Percentiles rank a stretch among this genome's conserved stretches.
phyloP scores from a whole-genome alignment of 2,888 invertebrate species.

The Drosophila seclusa region DNA sequence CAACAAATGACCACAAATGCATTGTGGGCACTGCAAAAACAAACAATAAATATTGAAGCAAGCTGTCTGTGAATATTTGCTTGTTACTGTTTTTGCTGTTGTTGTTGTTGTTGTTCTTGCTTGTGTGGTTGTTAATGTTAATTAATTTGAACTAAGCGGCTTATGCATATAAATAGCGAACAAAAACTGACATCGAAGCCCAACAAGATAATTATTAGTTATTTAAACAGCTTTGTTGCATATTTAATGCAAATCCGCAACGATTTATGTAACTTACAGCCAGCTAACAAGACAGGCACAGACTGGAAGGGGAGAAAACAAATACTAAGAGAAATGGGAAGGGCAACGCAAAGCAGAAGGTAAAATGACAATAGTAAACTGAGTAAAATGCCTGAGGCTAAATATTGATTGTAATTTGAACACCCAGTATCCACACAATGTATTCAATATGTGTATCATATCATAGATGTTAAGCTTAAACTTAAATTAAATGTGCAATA shows the following conservation, averaged over 20 bases:
- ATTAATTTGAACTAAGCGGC: constrained; percentile 77
- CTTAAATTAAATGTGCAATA: not conserved
- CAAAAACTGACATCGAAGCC: constrained; percentile 65
- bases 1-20: constrained; percentile 63
- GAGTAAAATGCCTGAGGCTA: constrained; percentile 40
- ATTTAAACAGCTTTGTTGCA: constrained; percentile 75
- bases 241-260: constrained; percentile 67
- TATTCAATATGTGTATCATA: not conserved
- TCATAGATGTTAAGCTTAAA: too few relatives aligned
- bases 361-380: constrained; percentile 37
- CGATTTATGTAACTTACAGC: constrained; percentile 57
- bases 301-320: not conserved
- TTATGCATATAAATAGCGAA: constrained; percentile 71
- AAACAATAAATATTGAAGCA: constrained; percentile 71
- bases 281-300: constrained; percentile 5
- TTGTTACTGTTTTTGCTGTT: constrained; percentile 1
- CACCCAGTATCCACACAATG: constrained; percentile 7
- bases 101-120: constrained; percentile 22
- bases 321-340: not conserved
- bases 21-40: constrained; percentile 38
- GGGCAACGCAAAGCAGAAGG: not conserved
- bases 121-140: constrained; percentile 67
- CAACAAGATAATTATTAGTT: constrained; percentile 79
- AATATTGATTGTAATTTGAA: constrained; percentile 57
- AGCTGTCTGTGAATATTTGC: constrained; percentile 39